Conservation (phyloP, 2,888 invertebrate species). For the Torymus texanus region DNA sequence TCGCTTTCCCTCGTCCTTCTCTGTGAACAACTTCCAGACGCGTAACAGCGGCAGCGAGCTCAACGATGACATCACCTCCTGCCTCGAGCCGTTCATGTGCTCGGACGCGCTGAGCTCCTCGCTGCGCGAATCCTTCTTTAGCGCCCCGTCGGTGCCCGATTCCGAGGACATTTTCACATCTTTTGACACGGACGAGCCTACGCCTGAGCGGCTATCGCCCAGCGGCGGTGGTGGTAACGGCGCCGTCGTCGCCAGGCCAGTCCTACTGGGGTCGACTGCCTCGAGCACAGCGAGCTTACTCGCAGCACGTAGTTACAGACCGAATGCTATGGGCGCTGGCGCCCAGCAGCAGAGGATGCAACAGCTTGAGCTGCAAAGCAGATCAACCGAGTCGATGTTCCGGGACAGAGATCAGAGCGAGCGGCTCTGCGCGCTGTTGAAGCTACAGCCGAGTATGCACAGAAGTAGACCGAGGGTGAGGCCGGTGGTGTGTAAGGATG, state of each 20-base stretch:
- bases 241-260: too few relatives aligned
- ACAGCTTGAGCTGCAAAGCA: conserved; percentile 63
- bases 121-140: conserved; percentile 69
- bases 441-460: conserved; percentile 64
- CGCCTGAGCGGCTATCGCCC: conserved; percentile 50
- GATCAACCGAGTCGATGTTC: conserved; percentile 68
- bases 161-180: conserved; percentile 70
- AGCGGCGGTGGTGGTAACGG: neutral
- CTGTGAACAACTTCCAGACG: conserved; percentile 70
- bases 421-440: conserved; percentile 60
- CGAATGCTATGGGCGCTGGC: neutral
- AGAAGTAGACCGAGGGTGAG: conserved; percentile 62
- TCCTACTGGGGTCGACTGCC: neutral
- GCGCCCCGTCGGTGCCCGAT: conserved; percentile 68
- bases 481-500: conserved; percentile 60
- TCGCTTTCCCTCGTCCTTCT: conserved; percentile 69
- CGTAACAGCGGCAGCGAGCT: conserved; percentile 70
- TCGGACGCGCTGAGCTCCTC: conserved; percentile 70
- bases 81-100: conserved; percentile 69
- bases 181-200: conserved; percentile 62
- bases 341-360: neutral
- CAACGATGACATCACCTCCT: conserved; percentile 69
- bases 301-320: conserved; percentile 56
- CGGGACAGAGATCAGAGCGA: conserved; percentile 53
- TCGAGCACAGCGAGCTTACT: conserved; percentile 67